Conservation (phyloP, 2,888 invertebrate genomes). For the Ornithoptera alexandrae region DNA sequence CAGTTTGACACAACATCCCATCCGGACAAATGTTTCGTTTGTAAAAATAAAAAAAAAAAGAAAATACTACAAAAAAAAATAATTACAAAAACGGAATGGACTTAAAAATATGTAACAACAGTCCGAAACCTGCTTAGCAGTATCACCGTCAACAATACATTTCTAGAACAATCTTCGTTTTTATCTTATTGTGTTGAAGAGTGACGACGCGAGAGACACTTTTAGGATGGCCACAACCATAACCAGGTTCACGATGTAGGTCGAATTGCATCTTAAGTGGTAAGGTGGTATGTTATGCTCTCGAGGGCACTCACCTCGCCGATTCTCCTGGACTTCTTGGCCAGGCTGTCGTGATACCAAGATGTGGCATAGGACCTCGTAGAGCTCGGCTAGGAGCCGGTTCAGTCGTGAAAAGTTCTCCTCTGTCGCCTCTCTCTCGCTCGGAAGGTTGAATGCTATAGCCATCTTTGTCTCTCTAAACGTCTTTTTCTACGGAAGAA, state of each 20-base stretch:
- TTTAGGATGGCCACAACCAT: conserved; percentile 77
- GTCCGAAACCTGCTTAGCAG: conserved; percentile 76
- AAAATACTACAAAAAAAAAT: conserved; percentile 22
- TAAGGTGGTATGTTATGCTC: conserved; percentile 76
- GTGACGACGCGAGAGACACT: conserved; percentile 74
- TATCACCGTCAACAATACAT: conserved; percentile 76
- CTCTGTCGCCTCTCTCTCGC: conserved; percentile 78
- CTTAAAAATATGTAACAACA: conserved; percentile 78
- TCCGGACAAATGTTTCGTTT: too few species aligned
- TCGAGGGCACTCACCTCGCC: conserved; percentile 78
- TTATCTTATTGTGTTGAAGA: conserved; percentile 79
- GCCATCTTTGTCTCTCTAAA: conserved; percentile 74
- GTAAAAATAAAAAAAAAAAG: conserved; percentile 30
- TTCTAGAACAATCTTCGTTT: conserved; percentile 67
- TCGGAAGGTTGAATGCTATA: conserved; percentile 80
- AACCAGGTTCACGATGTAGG: conserved; percentile 78
- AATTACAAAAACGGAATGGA: conserved; percentile 55
- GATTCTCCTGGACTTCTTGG: conserved; percentile 69
- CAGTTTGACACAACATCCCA: conserved; percentile 79
- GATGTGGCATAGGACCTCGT: conserved; percentile 79
- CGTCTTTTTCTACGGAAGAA: conserved; percentile 71
- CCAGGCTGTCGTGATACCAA: conserved; percentile 76
- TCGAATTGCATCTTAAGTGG: conserved; percentile 80
- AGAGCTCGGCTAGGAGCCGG: conserved; percentile 78
- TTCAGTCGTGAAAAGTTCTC: conserved; percentile 80